Evolutionary conservation across 2,888 invertebrate species (phyloP), one percentile per base, ranked within the genome.

Genomic region (Iphiclides podalirius): DNA sequence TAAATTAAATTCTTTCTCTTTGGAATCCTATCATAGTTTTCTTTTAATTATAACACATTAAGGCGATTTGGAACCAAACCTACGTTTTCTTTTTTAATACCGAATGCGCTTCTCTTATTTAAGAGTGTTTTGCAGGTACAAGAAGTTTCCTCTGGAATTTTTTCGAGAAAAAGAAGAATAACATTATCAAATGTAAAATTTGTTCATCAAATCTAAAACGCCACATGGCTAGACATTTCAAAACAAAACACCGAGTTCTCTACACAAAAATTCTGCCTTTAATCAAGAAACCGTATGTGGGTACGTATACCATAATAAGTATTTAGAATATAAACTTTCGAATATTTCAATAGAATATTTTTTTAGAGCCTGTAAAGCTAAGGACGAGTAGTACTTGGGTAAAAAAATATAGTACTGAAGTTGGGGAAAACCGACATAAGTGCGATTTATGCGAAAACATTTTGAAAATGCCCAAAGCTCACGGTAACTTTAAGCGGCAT

Each of bases 401-500:
- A 28, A 23, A 23, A 23, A 51, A 51, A 28, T 51, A 51, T 37
- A 20, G 12, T 8, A 23, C 36, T 6, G 13, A 33, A 15, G 14
- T 51, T 1, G 20, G 37, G 6, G 23, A 45, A 14, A 51, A 41
- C 7, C 6, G 41, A 37, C 33, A 11, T n/a, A 28, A 36, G n/a
- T 51, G 51, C 20, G 20, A 23, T 12, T 37, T 51, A 16, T 51
- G 51, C 16, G 9, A 33, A 9, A 41, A 31, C 0, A 7, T 51
- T 8, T 6, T 51, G 3, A 45, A 46, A 23, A 46, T 51, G 51
- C 39, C 44, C 1, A 50, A 37, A 51, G 45, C 41, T 8, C 31
- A 33, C 9, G 51, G 45, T 6, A 51, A 51, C 7, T 31, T 51
- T 45, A 51, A 46, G 16, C 35, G 51, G 1, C 51, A 51, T 14